Evolutionary conservation across 2,113 vertebrate genomes (phyloP).

Genomic region (Chamaea fasciata): DNA sequence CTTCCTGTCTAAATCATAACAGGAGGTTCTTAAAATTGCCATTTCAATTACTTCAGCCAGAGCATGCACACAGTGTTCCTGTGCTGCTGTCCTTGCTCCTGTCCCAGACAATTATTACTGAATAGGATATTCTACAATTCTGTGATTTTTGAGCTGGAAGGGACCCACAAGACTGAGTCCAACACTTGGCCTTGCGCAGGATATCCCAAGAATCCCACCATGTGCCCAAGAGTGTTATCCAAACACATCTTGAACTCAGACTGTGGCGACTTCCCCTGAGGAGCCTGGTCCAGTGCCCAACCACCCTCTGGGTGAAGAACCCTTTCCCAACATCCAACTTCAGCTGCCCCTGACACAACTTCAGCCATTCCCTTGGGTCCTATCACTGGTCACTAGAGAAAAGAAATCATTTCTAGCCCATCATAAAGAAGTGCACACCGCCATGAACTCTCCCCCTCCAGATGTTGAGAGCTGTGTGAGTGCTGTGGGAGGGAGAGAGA

Average conservation of each 20-base stretch:
- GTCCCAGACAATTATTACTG: background rate
- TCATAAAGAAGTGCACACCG: background rate
- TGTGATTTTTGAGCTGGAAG: background rate
- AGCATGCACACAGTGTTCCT: background rate
- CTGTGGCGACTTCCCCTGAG: too few species aligned
- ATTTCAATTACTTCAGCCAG: background rate
- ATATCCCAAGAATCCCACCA: background rate
- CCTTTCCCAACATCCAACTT: fast-evolving
- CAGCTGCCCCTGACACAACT: background rate
- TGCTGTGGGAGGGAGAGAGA: background rate
- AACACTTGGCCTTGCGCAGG: background rate
- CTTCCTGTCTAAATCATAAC: background rate
- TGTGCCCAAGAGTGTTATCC: background rate
- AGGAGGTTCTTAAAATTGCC: background rate
- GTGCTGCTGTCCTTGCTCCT: background rate
- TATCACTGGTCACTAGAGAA: background rate
- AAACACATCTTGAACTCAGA: background rate
- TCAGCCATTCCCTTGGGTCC: background rate
- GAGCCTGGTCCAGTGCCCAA: background rate
- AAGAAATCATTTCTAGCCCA: background rate
- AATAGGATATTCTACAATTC: background rate
- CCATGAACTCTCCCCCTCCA: background rate
- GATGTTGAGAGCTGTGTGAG: background rate
- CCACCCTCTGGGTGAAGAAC: background rate
- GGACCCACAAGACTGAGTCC: background rate